Evolutionary conservation across 2,888 invertebrate genomes (phyloP), one percentile per base, ranked within the genome.

Genomic region (Dicranocentrus wangi): DNA sequence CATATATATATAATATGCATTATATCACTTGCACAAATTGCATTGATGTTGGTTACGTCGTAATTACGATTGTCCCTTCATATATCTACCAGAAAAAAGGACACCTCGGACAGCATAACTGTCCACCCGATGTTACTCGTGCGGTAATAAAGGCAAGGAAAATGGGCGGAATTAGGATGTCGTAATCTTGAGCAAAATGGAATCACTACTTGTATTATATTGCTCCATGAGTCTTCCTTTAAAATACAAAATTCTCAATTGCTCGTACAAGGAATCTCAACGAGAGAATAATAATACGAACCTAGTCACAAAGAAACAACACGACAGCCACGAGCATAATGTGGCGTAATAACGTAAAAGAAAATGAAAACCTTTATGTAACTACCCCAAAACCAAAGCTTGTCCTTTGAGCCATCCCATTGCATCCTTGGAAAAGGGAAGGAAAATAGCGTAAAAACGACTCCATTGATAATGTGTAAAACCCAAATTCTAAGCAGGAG

Each of bases 261-360:
- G 32, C 32, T 3, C 32, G 32, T 3, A 32, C 3, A 32, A 32
- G 32, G 32, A 3, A 32, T 7, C 32, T 32, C 32, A 32, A 32
- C 10, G 32, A 47, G 10, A 47, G n/a, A 10, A n/a, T 47, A n/a
- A n/a, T 47, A n/a, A 13, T 39, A 13, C 39, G 39, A 8, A 13
- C 13, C 39, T 71, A 19, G 63, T 71, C 60, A 71, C 43, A 71
- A 39, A 39, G 39, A 58, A 60, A 55, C 8, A n/a, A 73, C 61
- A 47, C 51, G 53, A 53, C 72, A 75, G 68, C 51, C 43, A 65
- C 65, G 65, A 43, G 15, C 66, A 66, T 75, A 75, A 75, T 75
- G 75, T 75, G 75, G 66, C 75, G 75, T 75, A 75, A 75, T 75
- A 66, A 55, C 53, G 65, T 58, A 58, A 66, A 66, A 75, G 66